Evolutionary conservation across 2,113 vertebrate species (phyloP).

Genomic region (Irena cyanogastra): DNA sequence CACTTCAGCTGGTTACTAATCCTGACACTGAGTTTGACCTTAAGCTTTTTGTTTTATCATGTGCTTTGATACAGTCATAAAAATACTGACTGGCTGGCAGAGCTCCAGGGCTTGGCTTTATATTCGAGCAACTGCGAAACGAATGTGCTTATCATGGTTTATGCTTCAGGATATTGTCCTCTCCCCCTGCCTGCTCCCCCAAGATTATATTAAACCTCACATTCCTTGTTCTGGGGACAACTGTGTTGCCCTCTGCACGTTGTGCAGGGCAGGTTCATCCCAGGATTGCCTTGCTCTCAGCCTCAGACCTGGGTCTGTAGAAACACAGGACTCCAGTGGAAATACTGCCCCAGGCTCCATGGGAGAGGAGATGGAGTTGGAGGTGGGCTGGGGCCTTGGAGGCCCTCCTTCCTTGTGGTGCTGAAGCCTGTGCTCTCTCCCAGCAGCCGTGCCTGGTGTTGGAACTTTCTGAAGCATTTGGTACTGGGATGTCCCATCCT

Average conservation of each 20-base stretch:
- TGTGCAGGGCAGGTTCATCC: not conserved
- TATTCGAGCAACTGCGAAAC: not conserved
- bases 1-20: slow-evolving; percentile 28
- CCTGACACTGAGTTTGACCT: not conserved
- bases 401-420: fast-evolving
- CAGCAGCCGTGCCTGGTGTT: not conserved
- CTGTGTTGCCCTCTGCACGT: not conserved
- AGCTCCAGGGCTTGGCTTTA: slow-evolving; percentile 12
- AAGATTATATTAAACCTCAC: not conserved
- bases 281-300: not conserved
- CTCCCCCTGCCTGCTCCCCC: not conserved
- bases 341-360: not conserved
- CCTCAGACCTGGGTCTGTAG: not conserved
- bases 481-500: not conserved
- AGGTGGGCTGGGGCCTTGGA: not conserved
- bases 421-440: not conserved
- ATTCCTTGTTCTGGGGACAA: not conserved
- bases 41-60: slow-evolving; percentile 36
- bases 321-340: not conserved
- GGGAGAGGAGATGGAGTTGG: not conserved
- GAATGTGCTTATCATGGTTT: not conserved
- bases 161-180: slow-evolving; percentile 11
- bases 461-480: not conserved
- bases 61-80: slow-evolving; percentile 39
- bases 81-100: slow-evolving; percentile 47